Conservation (phyloP, 2,888 invertebrate species). For the Molanna angustata region DNA sequence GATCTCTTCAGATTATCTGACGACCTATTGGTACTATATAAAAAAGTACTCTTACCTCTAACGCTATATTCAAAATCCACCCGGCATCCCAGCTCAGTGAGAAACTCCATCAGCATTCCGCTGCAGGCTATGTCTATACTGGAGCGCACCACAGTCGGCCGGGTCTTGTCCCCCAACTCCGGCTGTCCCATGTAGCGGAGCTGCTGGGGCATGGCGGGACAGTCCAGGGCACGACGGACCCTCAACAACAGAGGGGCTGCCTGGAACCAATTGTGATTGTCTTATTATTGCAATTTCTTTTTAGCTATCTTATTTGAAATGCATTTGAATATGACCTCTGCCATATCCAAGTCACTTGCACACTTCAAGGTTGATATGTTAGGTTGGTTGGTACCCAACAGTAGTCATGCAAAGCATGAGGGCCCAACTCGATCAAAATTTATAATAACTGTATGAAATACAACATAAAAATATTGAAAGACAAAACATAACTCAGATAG, state of each 20-base stretch:
- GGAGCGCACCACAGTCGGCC: slow-evolving; percentile 87
- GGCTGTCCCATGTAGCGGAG: slow-evolving; percentile 89
- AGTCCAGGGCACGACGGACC: slow-evolving; percentile 80
- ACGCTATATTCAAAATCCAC: slow-evolving; percentile 93
- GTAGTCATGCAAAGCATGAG: too few species aligned
- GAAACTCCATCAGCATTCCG: slow-evolving; percentile 84
- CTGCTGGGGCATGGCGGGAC: slow-evolving; percentile 84
- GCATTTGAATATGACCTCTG: too few species aligned
- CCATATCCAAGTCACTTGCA: too few species aligned
- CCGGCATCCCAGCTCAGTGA: slow-evolving; percentile 87
- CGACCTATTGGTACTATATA: background rate
- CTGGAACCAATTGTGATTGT: too few species aligned
- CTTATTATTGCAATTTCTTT: too few species aligned
- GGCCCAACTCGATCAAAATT: too few species aligned
- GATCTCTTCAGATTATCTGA: background rate
- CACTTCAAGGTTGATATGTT: too few species aligned
- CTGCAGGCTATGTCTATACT: slow-evolving; percentile 93
- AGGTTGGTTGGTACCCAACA: too few species aligned
- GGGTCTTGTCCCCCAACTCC: slow-evolving; percentile 82
- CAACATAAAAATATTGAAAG: too few species aligned
- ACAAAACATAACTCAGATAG: too few species aligned
- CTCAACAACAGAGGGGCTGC: slow-evolving; percentile 69
- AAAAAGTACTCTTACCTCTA: slow-evolving; percentile 55
- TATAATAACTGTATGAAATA: too few species aligned
- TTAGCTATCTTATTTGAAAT: too few species aligned